Percentiles rank a stretch among this genome's conserved stretches.
phyloP scores from a whole-genome alignment of 2,888 invertebrate species.

The Unio pictorum region DNA sequence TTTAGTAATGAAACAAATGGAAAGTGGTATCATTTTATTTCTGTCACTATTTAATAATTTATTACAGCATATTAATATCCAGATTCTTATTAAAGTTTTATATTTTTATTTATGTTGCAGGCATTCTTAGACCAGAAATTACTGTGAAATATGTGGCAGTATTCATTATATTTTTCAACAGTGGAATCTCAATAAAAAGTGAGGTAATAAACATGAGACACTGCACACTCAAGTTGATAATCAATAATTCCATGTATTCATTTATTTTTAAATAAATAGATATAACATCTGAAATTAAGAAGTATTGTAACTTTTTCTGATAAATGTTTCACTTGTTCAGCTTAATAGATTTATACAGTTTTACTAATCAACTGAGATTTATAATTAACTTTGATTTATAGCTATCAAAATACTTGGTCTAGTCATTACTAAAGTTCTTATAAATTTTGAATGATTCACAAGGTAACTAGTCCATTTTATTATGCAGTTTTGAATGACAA shows the following conservation, averaged over 20 bases:
- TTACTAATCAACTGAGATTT: background rate
- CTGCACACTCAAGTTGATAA: background rate
- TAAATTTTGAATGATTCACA: no score
- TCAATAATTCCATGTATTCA: constrained; percentile 1
- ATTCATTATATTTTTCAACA: constrained; percentile 76
- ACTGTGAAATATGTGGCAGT: constrained; percentile 76
- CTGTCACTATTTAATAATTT: background rate
- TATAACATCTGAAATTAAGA: no score
- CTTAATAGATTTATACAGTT: background rate
- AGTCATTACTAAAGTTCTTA: no score
- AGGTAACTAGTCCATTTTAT: no score
- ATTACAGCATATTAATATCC: background rate
- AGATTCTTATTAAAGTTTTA: background rate
- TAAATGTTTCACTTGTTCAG: no score
- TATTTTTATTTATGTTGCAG: constrained; percentile 65
- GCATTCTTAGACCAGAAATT: constrained; percentile 75
- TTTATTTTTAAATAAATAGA: background rate
- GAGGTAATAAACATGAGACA: constrained; percentile 62
- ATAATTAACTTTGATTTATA: background rate
- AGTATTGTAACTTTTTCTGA: no score
- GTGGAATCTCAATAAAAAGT: constrained; percentile 75
- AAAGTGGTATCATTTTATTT: background rate
- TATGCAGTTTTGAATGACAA: no score
- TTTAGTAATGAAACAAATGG: no score
- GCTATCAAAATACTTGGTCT: no score